Percentiles rank a stretch among this genome's conserved stretches.
Evolutionary conservation across 2,797 vertebrate species (phyloP).

Genomic region (Urosaurus nigricauda): DNA sequence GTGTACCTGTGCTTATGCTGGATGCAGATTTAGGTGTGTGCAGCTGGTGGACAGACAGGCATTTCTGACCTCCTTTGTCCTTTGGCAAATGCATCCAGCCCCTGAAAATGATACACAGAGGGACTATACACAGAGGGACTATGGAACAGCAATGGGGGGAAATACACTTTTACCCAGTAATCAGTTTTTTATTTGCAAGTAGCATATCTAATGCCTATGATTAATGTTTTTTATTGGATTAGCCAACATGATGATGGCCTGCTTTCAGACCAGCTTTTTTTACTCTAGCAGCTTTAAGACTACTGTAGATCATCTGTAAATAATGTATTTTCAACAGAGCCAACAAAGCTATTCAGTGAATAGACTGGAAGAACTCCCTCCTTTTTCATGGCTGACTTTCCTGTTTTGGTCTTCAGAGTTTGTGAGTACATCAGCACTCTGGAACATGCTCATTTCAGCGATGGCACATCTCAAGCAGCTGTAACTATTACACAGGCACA

Average conservation of each 20-base stretch:
- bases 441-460: constrained; percentile 96
- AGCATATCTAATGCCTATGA: background rate
- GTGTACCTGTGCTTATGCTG: background rate
- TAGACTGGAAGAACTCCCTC: background rate
- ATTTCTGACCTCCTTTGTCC: background rate
- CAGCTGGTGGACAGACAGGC: background rate
- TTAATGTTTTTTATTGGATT: background rate
- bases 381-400: background rate
- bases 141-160: too few species aligned
- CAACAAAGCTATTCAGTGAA: background rate
- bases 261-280: background rate
- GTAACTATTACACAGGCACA: constrained; percentile 89
- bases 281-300: background rate
- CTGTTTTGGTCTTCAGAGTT: constrained; percentile 81
- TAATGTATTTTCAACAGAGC: background rate
- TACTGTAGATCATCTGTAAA: background rate
- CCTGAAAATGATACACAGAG: too few species aligned
- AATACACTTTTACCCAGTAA: background rate
- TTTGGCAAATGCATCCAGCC: too few species aligned
- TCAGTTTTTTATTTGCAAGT: background rate
- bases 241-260: background rate
- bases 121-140: too few species aligned
- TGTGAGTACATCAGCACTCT: constrained; percentile 94
- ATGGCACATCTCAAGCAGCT: constrained; percentile 83
- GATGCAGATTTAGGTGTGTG: background rate